These are phyloP conservation scores for Parazoanthus swiftii DNA, from an alignment of 92 coral and sea anemone genomes.

Conservation along the genomic window DNA sequence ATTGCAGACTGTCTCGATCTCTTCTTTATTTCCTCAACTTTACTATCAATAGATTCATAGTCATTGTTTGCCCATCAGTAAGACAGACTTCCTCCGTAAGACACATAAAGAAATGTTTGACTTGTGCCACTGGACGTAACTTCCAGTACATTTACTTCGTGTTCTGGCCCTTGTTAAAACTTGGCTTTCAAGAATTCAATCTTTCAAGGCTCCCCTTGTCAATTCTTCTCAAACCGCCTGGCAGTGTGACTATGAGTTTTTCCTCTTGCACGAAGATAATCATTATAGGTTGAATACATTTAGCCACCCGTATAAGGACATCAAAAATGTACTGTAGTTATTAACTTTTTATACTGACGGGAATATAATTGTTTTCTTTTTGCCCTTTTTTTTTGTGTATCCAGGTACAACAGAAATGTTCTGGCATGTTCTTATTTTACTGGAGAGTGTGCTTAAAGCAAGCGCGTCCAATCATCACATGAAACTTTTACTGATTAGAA, in stretches of 20 bases:
- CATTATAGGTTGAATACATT: no score
- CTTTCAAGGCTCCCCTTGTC: no score
- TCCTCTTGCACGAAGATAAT: no score
- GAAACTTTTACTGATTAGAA: conserved; percentile 74
- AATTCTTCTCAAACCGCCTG: no score
- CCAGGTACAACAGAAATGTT: conserved; percentile 70
- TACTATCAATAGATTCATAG: background rate
- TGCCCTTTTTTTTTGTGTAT: background rate
- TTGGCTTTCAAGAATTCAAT: background rate
- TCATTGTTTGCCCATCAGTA: background rate
- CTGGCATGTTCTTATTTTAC: conserved; percentile 81
- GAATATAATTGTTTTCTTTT: background rate
- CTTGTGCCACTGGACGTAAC: background rate
- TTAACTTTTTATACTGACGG: background rate
- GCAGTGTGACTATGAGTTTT: no score
- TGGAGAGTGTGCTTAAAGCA: conserved; percentile 86
- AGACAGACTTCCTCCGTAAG: background rate
- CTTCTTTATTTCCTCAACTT: no score
- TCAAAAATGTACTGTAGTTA: no score
- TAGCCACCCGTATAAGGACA: no score
- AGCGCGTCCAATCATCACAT: conserved; percentile 89
- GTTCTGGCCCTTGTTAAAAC: no score
- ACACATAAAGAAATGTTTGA: background rate
- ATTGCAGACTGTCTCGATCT: background rate
- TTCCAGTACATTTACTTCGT: background rate